These are phyloP conservation scores for Aphidoletes aphidimyza DNA, from an alignment of 2,888 invertebrate genomes.

Conservation along the genomic window DNA sequence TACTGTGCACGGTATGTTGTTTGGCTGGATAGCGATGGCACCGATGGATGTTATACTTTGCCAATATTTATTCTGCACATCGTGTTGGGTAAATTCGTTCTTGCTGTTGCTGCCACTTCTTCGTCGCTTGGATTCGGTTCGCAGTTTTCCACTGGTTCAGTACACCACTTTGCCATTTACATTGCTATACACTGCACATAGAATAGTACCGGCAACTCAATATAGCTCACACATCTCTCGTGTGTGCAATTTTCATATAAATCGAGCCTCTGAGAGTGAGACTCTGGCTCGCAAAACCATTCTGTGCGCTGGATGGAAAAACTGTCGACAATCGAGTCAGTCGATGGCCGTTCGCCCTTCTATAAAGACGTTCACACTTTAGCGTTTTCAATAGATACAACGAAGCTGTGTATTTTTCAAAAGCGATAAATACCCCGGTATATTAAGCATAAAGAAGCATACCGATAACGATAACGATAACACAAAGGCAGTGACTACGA, in stretches of 20 bases:
- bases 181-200: constrained; percentile 19
- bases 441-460: not conserved
- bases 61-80: not conserved
- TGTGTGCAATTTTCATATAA: constrained; percentile 54
- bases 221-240: constrained; percentile 40
- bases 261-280: constrained; percentile 47
- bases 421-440: not conserved
- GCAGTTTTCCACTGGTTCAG: not conserved
- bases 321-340: constrained; percentile 59
- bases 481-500: not conserved
- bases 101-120: not conserved
- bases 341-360: constrained; percentile 63
- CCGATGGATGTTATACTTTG: constrained; percentile 6
- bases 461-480: not conserved
- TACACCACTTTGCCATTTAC: too few relatives aligned
- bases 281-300: not conserved
- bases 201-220: not conserved
- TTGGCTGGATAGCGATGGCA: not conserved
- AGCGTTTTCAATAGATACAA: constrained; percentile 10
- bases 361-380: constrained; percentile 58
- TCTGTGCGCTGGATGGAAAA: constrained; percentile 39
- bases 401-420: not conserved
- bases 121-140: not conserved
- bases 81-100: not conserved
- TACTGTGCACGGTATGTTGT: not conserved